Conservation (phyloP, 2,113 vertebrate genomes). For the Glaucidium brasilianum region DNA sequence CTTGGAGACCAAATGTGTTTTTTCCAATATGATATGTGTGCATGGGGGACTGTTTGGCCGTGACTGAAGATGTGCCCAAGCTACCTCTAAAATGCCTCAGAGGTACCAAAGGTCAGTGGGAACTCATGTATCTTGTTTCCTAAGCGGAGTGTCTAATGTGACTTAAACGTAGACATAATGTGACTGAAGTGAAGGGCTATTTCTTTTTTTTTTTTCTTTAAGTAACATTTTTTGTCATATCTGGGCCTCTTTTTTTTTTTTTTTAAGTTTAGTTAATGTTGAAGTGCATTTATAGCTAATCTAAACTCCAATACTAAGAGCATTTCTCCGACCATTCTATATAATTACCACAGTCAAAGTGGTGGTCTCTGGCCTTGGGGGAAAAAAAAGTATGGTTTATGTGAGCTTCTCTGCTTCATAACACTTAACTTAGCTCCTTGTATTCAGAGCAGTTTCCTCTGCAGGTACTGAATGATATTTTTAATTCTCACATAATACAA, state of each 20-base stretch:
- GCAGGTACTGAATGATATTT: not conserved
- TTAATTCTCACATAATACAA: not conserved
- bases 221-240: not conserved
- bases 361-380: not conserved
- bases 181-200: not conserved
- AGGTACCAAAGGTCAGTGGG: not conserved
- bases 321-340: not conserved
- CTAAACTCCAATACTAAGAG: not conserved
- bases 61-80: not conserved
- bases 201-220: not conserved
- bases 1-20: not conserved
- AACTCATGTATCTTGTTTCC: not conserved
- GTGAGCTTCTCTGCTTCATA: not conserved
- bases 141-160: not conserved
- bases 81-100: not conserved
- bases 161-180: not conserved
- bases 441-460: not conserved
- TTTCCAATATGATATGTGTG: not conserved
- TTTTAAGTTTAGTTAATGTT: not conserved
- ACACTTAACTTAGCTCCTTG: not conserved
- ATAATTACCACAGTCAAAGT: not conserved
- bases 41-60: rapidly evolving
- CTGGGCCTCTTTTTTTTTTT: not conserved
- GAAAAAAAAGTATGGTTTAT: not conserved
- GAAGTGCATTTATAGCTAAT: not conserved